Conservation (phyloP, 2,113 vertebrate species). For the Oophaga pumilio region DNA sequence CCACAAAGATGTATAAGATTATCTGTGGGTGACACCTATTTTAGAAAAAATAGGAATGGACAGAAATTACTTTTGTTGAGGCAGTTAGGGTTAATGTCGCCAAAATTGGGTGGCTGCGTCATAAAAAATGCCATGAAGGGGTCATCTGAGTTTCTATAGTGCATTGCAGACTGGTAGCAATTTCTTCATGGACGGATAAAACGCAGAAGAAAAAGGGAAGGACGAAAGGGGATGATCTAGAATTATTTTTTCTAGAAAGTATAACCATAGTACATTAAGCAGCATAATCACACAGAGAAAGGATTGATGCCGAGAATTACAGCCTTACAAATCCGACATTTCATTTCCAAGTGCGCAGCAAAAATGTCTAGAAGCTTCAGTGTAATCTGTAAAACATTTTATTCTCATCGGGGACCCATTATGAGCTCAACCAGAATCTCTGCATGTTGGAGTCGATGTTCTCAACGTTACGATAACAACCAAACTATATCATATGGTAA, state of each 20-base stretch:
- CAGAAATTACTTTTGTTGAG: neutral
- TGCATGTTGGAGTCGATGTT: neutral
- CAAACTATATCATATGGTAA: neutral
- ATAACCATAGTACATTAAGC: neutral
- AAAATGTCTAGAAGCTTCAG: neutral
- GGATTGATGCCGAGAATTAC: neutral
- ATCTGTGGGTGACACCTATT: neutral
- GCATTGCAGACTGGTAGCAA: neutral
- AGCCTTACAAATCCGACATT: neutral
- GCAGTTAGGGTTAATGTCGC: neutral
- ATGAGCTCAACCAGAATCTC: neutral
- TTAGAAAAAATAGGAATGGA: neutral
- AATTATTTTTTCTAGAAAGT: neutral
- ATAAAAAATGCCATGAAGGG: neutral
- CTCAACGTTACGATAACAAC: neutral
- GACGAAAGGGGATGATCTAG: neutral
- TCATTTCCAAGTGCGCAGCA: neutral
- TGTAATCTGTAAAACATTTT: neutral
- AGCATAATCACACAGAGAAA: neutral
- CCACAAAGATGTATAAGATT: no score
- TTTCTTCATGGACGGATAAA: neutral
- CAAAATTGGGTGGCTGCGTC: no score
- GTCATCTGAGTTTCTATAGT: neutral
- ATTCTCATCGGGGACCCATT: neutral
- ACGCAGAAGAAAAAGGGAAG: neutral